These are phyloP conservation scores for Drosophila niveifrons DNA, from an alignment of 2,888 invertebrate genomes.

Conservation along the genomic window DNA sequence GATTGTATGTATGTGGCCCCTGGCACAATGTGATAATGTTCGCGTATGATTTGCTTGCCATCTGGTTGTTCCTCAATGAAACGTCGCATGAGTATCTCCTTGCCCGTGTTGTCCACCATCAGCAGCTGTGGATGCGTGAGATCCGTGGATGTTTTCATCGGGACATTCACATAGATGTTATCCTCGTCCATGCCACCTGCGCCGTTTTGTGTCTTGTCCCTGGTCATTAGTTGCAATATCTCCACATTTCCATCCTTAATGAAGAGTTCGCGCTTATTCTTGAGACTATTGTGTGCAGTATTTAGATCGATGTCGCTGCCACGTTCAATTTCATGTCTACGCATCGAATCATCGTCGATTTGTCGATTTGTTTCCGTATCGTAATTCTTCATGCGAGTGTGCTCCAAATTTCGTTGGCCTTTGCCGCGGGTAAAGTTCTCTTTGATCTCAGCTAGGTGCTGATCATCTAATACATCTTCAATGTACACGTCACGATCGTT, in stretches of 20 bases:
- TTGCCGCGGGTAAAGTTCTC: constrained; percentile 71
- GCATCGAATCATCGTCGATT: constrained; percentile 90
- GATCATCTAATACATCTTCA: constrained; percentile 83
- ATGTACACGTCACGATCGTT: constrained; percentile 85
- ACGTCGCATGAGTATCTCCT: constrained; percentile 92
- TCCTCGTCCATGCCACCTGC: constrained; percentile 86
- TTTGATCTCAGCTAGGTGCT: constrained; percentile 67
- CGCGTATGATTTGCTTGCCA: constrained; percentile 88
- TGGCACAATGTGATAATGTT: constrained; percentile 85
- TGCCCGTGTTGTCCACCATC: constrained; percentile 92
- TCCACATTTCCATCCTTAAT: constrained; percentile 94
- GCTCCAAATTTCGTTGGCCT: constrained; percentile 79
- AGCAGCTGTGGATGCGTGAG: constrained; percentile 88
- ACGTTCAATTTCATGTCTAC: constrained; percentile 91
- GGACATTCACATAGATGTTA: constrained; percentile 87
- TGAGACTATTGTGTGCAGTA: constrained; percentile 77
- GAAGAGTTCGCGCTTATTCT: constrained; percentile 89
- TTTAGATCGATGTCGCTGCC: constrained; percentile 89
- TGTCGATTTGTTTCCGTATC: constrained; percentile 85
- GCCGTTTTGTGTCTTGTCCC: constrained; percentile 87
- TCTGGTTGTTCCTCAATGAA: constrained; percentile 93
- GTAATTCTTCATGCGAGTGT: constrained; percentile 61
- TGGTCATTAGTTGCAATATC: constrained; percentile 91
- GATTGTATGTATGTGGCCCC: constrained; percentile 83
- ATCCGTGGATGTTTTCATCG: constrained; percentile 86